Percentiles rank a stretch among this genome's conserved stretches.
Conservation (phyloP, 2,888 invertebrate genomes). For the Drosophila macrospina region DNA sequence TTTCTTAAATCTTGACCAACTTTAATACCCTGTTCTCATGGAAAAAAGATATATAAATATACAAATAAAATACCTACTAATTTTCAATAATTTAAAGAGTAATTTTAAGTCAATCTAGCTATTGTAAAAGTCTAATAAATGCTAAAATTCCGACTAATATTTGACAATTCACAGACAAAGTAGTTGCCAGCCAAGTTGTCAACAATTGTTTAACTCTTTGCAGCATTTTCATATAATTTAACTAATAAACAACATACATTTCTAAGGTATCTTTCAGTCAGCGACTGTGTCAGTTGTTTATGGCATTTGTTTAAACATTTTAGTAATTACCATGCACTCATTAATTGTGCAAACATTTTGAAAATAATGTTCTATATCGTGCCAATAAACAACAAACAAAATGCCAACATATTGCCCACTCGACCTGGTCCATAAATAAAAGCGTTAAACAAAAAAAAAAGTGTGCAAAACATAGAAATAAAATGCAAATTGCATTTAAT, state of each 20-base stretch:
- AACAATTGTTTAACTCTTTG: too few species aligned
- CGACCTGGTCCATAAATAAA: slow-evolving; percentile 58
- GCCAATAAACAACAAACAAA: slow-evolving; percentile 55
- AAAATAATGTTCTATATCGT: slow-evolving; percentile 33
- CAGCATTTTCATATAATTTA: too few species aligned
- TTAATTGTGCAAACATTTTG: slow-evolving; percentile 43
- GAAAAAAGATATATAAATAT: too few species aligned
- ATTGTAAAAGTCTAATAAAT: too few species aligned
- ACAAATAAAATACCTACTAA: too few species aligned
- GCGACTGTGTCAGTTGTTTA: not conserved
- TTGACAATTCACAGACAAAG: too few species aligned
- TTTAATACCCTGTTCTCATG: too few species aligned
- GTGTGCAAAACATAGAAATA: slow-evolving; percentile 7
- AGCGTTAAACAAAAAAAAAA: slow-evolving; percentile 13
- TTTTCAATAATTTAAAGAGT: too few species aligned
- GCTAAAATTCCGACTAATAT: too few species aligned
- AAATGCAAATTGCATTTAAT: slow-evolving; percentile 55
- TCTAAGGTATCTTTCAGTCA: not conserved
- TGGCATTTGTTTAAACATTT: not conserved
- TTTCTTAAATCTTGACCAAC: too few species aligned
- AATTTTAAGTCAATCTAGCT: too few species aligned
- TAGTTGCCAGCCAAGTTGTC: too few species aligned
- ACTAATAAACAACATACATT: not conserved
- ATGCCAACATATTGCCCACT: slow-evolving; percentile 65
- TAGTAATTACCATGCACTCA: slow-evolving; percentile 3